Evolutionary conservation across 2,113 vertebrate genomes (phyloP).

Genomic region (Columbina picui): DNA sequence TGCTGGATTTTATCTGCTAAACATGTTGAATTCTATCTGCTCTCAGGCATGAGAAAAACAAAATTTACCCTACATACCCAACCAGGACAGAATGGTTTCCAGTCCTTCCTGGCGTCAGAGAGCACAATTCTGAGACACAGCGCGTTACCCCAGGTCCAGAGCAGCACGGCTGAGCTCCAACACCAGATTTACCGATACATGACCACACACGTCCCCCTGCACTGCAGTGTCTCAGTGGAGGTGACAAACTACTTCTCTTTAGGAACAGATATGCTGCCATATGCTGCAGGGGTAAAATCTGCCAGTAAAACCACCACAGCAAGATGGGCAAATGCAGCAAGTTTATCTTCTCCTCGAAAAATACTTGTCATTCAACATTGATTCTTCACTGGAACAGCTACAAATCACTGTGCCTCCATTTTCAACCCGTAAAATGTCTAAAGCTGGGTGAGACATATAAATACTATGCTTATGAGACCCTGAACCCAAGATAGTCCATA

Average conservation of each 20-base stretch:
- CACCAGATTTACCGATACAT: rapidly evolving
- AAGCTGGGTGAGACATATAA: not conserved
- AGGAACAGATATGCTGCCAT: not conserved
- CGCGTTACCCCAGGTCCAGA: not conserved
- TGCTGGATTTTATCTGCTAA: not conserved
- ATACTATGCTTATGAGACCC: not conserved
- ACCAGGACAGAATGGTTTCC: not conserved
- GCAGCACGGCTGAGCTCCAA: not conserved
- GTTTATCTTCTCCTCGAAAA: not conserved
- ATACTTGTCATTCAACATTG: not conserved
- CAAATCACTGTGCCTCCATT: not conserved
- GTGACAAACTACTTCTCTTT: not conserved
- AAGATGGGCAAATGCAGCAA: not conserved
- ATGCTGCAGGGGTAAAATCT: not conserved
- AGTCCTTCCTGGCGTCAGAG: not conserved
- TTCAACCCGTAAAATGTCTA: not conserved
- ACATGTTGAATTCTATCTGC: not conserved
- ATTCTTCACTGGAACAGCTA: not conserved
- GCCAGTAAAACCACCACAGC: not conserved
- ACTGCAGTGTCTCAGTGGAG: not conserved
- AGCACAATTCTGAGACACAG: not conserved
- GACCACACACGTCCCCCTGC: not conserved
- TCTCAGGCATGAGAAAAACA: not conserved
- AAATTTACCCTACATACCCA: not conserved
- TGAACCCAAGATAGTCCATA: not conserved